A percentile compares a stretch with the other conserved stretches of the same genome.
These are phyloP conservation scores for Thomomys bottae DNA, from an alignment of 2,113 vertebrate genomes.

Conservation along the genomic window DNA sequence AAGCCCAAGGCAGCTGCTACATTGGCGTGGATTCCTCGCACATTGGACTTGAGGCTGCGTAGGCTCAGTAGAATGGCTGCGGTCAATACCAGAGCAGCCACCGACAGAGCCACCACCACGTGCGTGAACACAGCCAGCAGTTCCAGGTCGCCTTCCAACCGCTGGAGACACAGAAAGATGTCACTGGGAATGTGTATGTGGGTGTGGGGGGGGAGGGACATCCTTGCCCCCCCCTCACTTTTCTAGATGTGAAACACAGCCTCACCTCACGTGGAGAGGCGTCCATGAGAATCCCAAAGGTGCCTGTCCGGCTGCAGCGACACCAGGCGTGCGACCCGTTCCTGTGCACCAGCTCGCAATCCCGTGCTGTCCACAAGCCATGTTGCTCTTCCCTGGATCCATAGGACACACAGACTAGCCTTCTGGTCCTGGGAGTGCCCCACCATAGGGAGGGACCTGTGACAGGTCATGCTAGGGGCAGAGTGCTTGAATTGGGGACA, in stretches of 20 bases:
- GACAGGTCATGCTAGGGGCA: not conserved
- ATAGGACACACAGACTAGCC: conserved; percentile 69
- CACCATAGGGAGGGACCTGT: not conserved
- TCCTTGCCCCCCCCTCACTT: not conserved
- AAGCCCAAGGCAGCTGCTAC: conserved; percentile 93
- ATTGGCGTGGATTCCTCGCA: conserved; percentile 95
- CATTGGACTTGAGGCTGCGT: conserved; percentile 97
- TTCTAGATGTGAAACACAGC: not conserved
- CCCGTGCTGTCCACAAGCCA: conserved; percentile 95
- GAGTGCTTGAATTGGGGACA: not conserved
- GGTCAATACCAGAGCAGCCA: conserved; percentile 92
- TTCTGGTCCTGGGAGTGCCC: not conserved
- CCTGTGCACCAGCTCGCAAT: conserved; percentile 96
- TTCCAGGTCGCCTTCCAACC: conserved; percentile 97
- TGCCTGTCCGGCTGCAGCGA: conserved; percentile 96
- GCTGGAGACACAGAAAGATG: conserved; percentile 80
- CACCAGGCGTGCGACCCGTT: conserved; percentile 97
- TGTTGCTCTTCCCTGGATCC: conserved; percentile 88
- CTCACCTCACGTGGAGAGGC: conserved; percentile 97
- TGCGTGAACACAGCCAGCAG: conserved; percentile 95
- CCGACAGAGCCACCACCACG: conserved; percentile 91
- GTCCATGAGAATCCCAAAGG: conserved; percentile 98
- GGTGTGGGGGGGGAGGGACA: no score
- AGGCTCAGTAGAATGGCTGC: conserved; percentile 93
- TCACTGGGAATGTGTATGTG: not conserved